These are phyloP conservation scores for Cottoperca gobio DNA, from an alignment of 2,797 vertebrate species.

Conservation along the genomic window DNA sequence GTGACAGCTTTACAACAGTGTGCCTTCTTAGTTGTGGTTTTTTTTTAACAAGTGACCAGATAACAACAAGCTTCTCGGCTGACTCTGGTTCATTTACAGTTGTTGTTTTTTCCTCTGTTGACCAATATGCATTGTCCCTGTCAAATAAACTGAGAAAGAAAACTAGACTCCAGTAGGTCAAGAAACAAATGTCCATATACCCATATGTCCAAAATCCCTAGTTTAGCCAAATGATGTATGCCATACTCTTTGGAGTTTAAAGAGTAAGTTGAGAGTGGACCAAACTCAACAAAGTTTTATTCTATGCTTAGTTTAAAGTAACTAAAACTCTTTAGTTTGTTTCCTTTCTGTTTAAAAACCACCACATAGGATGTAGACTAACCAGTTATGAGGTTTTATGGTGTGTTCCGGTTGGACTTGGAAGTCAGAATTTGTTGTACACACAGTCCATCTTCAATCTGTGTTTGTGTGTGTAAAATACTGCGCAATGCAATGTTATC, in stretches of 20 bases:
- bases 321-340: not conserved
- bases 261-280: not conserved
- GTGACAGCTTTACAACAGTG: not conserved
- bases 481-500: no score
- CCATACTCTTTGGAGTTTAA: not conserved
- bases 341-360: not conserved
- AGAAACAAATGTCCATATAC: not conserved
- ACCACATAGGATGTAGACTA: not conserved
- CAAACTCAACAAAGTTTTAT: not conserved
- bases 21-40: constrained; percentile 2
- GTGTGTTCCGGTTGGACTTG: no score
- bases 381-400: not conserved
- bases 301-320: not conserved
- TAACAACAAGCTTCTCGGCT: not conserved
- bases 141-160: not conserved
- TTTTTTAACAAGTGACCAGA: constrained; percentile 6
- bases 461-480: no score
- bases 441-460: no score
- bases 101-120: not conserved
- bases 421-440: no score
- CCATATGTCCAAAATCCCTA: not conserved
- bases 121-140: not conserved
- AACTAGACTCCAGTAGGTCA: not conserved
- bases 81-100: not conserved
- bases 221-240: not conserved